These are phyloP conservation scores for Suncus etruscus DNA, from an alignment of 2,113 vertebrate species.

Conservation along the genomic window DNA sequence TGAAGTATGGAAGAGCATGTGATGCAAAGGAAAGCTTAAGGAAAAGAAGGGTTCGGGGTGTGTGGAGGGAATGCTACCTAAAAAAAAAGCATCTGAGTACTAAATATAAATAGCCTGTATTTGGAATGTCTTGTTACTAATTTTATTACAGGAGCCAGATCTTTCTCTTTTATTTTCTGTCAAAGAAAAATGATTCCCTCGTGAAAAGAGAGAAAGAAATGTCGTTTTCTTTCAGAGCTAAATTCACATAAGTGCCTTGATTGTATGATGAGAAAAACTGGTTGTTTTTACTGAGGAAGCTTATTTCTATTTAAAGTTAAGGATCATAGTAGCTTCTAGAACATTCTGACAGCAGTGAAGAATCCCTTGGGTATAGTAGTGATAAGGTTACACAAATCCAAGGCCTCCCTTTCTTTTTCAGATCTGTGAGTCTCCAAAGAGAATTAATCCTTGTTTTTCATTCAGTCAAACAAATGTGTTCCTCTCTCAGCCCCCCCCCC, in stretches of 20 bases:
- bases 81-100: slow-evolving; percentile 61
- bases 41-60: not conserved
- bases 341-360: slow-evolving; percentile 15
- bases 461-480: not conserved
- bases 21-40: slow-evolving; percentile 43
- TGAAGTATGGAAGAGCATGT: not conserved
- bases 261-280: slow-evolving; percentile 54
- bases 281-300: slow-evolving; percentile 16
- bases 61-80: slow-evolving; percentile 18
- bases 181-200: slow-evolving; percentile 68
- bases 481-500: not conserved
- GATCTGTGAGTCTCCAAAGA: slow-evolving; percentile 44
- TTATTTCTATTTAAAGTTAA: slow-evolving; percentile 50
- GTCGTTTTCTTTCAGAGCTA: slow-evolving; percentile 59
- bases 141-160: slow-evolving; percentile 67
- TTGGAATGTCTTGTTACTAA: slow-evolving; percentile 76
- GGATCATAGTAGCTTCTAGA: not conserved
- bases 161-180: slow-evolving; percentile 45
- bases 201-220: slow-evolving; percentile 69
- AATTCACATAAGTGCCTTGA: slow-evolving; percentile 56
- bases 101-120: slow-evolving; percentile 74
- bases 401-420: slow-evolving; percentile 3
- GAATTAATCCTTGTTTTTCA: slow-evolving; percentile 69
- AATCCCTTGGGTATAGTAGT: not conserved
- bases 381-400: not conserved